Conservation (phyloP, 92 coral and sea anemone species). For the Umimayanthus chanpuru region DNA sequence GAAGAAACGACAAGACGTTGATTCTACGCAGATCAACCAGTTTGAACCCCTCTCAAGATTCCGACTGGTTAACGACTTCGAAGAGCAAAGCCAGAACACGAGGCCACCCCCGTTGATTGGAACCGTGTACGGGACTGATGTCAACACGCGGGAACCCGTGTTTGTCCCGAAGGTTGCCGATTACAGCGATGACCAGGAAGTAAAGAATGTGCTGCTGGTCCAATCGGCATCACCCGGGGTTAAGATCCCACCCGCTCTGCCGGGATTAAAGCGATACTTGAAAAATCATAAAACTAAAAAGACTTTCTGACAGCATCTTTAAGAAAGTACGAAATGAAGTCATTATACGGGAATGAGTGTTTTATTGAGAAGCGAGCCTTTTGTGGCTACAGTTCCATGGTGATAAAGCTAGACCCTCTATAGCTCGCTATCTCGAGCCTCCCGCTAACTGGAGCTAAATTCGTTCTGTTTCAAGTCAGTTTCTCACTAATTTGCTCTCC, state of each 20-base stretch:
- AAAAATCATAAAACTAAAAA: neutral
- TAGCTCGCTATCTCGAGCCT: no score
- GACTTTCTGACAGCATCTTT: neutral
- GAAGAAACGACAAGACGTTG: neutral
- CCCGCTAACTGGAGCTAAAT: no score
- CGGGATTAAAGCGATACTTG: conserved; percentile 9
- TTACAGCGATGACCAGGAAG: neutral
- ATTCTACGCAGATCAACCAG: neutral
- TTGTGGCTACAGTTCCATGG: neutral
- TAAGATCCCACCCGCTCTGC: neutral
- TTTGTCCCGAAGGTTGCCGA: neutral
- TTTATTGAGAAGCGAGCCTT: neutral
- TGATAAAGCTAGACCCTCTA: no score
- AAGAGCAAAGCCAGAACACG: neutral
- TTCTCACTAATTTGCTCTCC: no score
- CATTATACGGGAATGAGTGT: neutral
- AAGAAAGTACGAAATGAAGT: neutral
- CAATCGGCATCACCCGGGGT: neutral
- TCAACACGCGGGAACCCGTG: neutral
- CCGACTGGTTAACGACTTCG: neutral
- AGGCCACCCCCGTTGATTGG: neutral
- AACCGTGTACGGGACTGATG: neutral
- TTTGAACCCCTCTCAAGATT: neutral
- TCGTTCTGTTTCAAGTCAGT: no score
- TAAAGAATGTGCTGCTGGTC: neutral